These are phyloP conservation scores for Drosophila jambulina DNA, from an alignment of 1,140 invertebrate genomes.

Conservation along the genomic window DNA sequence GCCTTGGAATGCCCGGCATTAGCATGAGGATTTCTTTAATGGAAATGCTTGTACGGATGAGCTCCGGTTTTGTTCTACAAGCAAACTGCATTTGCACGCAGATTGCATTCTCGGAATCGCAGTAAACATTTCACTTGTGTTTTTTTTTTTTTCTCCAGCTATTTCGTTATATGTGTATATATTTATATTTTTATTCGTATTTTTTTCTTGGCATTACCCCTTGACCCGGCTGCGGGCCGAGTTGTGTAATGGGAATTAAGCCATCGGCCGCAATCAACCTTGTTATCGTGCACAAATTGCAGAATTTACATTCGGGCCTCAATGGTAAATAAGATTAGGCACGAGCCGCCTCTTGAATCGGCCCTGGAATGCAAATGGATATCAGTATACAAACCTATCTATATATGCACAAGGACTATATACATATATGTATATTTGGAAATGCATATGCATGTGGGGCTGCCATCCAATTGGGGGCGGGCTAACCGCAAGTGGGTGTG, in stretches of 20 bases:
- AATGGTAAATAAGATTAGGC: conserved; percentile 40
- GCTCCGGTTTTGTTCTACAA: conserved; percentile 28
- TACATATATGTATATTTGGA: background rate
- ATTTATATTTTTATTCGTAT: background rate
- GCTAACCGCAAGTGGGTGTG: conserved; percentile 14
- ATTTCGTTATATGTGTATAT: background rate
- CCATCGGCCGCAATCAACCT: conserved; percentile 39
- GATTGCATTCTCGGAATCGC: conserved; percentile 29
- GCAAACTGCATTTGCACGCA: conserved; percentile 45
- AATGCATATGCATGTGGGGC: background rate
- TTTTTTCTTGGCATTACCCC: background rate
- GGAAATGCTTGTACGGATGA: conserved; percentile 21
- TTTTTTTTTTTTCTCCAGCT: background rate
- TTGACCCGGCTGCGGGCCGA: conserved; percentile 1
- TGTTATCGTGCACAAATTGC: conserved; percentile 48
- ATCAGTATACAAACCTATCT: background rate
- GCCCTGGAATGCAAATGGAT: conserved; percentile 24
- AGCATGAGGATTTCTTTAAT: conserved; percentile 32
- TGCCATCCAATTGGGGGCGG: background rate
- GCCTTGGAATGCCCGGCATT: conserved; percentile 25
- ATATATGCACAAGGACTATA: conserved; percentile 9
- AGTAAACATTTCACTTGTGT: conserved; percentile 24
- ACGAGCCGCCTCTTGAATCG: conserved; percentile 25
- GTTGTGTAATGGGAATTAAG: conserved; percentile 38
- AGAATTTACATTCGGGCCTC: conserved; percentile 32